These are phyloP conservation scores for Phaedon cochleariae DNA, from an alignment of 2,888 invertebrate genomes.

Conservation along the genomic window DNA sequence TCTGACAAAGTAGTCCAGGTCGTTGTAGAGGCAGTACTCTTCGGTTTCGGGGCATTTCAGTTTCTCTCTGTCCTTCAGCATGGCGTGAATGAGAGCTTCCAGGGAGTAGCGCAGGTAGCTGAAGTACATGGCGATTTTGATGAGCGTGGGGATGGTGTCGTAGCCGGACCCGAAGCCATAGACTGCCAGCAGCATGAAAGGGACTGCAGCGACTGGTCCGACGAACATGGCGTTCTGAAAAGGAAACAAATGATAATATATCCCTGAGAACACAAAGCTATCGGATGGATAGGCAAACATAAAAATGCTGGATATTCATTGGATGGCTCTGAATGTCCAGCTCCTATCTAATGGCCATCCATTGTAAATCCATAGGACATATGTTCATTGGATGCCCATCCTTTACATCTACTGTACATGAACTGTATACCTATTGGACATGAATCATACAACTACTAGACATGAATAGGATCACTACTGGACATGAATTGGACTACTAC, in stretches of 20 bases:
- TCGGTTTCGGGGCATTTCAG: slow-evolving; percentile 78
- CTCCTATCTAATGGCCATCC: too few species aligned
- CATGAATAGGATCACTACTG: too few species aligned
- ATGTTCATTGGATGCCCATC: too few species aligned
- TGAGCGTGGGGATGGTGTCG: slow-evolving; percentile 72
- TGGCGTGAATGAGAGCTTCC: slow-evolving; percentile 81
- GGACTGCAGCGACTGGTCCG: slow-evolving; percentile 87
- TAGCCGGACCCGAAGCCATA: slow-evolving; percentile 86
- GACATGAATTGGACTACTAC: too few species aligned
- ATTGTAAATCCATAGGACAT: too few species aligned
- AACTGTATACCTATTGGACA: too few species aligned
- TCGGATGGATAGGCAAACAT: too few species aligned
- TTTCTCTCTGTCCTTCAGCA: slow-evolving; percentile 78
- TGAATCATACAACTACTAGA: too few species aligned
- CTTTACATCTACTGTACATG: too few species aligned
- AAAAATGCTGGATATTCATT: too few species aligned
- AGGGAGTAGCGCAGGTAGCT: slow-evolving; percentile 76
- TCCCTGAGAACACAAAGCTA: too few species aligned
- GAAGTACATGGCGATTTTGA: slow-evolving; percentile 80
- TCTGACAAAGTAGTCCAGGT: slow-evolving; percentile 77
- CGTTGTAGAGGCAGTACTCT: slow-evolving; percentile 79
- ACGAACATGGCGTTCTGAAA: slow-evolving; percentile 87
- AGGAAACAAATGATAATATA: slow-evolving; percentile 15
- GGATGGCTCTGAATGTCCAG: too few species aligned
- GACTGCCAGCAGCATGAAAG: slow-evolving; percentile 86